A percentile compares a stretch with the other conserved stretches of the same genome.
Evolutionary conservation across 2,888 invertebrate species (phyloP).

Genomic region (Drosophila kokeensis): DNA sequence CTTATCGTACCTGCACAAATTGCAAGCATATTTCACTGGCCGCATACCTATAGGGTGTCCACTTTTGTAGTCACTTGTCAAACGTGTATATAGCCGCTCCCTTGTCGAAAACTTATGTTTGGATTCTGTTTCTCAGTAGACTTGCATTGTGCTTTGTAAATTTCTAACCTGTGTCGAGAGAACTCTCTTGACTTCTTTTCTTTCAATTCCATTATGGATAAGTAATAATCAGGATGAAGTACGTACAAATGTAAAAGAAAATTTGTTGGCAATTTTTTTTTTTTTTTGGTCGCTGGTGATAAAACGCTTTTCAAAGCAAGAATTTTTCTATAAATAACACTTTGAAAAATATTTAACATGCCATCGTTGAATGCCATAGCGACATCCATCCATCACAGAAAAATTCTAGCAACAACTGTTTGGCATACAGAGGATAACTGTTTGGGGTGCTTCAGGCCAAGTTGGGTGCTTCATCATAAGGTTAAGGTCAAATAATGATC

Average conservation of each 20-base stretch:
- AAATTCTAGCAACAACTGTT: background rate
- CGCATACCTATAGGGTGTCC: slow-evolving; percentile 2
- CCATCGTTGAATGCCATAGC: background rate
- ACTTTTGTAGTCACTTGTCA: slow-evolving; percentile 13
- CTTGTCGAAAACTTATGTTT: background rate
- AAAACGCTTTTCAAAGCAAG: background rate
- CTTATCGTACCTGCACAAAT: slow-evolving; percentile 72
- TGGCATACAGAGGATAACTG: slow-evolving; percentile 14
- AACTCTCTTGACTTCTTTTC: no score
- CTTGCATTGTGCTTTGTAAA: slow-evolving; percentile 2
- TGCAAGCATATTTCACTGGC: slow-evolving; percentile 53
- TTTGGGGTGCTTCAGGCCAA: slow-evolving; percentile 1
- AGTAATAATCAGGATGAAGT: background rate
- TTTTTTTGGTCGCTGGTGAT: background rate
- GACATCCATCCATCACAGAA: background rate
- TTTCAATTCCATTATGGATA: no score
- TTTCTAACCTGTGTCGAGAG: background rate
- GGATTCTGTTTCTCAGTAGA: slow-evolving; percentile 32
- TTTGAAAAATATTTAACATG: background rate
- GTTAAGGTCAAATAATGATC: slow-evolving; percentile 49
- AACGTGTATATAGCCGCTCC: slow-evolving; percentile 22
- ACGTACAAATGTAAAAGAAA: background rate
- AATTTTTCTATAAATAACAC: slow-evolving; percentile 11
- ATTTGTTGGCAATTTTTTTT: background rate
- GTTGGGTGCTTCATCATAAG: slow-evolving; percentile 1